Base-by-base conservation (phyloP, 2,888 invertebrate genomes). In the Drosophila eohydei region DNA sequence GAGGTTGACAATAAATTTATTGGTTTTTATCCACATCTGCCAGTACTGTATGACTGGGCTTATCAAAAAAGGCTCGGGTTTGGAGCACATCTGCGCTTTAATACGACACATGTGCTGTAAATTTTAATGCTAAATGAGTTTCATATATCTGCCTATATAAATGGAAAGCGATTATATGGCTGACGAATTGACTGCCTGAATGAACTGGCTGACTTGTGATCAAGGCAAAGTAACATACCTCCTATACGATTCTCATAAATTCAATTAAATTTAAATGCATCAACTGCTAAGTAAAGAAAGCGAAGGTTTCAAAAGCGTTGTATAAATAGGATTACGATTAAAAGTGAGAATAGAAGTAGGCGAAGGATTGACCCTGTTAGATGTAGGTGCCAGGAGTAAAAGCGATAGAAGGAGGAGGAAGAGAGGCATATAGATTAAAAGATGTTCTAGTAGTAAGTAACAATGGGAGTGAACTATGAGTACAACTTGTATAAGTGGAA, bases 1-100 rank as follows among this genome's bases (percentile, higher is more conserved):
- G 74, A 63, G 51, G 67, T 71, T 69, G 80, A 77, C 81, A 83
- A 88, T 74, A 80, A 88, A 85, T 88, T 85, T 86, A 85, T 85
- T 88, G 71, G 57, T 69, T 85, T 88, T 80, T 78, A 83, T 87
- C 80, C 61, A 71, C 67, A 62, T 59, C 67, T 72, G 69, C 16
- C 14, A 41, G 56, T 28, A 43, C 30, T 32, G 34, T 52, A 21
- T 56, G 59, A 51, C 34, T 56, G 48, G 34, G 80, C 81, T 87
- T 80, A 86, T 85, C 75, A 78, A 83, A 80, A 68, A 66, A 71
- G 78, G 40, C 6, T 61, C 41, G 41, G 51, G 30, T 6, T 52
- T 11, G 30, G 51, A 40, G 69, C 62, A 50, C 75, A 64, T 55
- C 69, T 74, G 38, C 8, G 54, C 34, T 43, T 54, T 52, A 44